Evolutionary conservation across 2,113 vertebrate species (phyloP), one percentile per base, ranked within the genome.

Genomic region (Athene cunicularia): DNA sequence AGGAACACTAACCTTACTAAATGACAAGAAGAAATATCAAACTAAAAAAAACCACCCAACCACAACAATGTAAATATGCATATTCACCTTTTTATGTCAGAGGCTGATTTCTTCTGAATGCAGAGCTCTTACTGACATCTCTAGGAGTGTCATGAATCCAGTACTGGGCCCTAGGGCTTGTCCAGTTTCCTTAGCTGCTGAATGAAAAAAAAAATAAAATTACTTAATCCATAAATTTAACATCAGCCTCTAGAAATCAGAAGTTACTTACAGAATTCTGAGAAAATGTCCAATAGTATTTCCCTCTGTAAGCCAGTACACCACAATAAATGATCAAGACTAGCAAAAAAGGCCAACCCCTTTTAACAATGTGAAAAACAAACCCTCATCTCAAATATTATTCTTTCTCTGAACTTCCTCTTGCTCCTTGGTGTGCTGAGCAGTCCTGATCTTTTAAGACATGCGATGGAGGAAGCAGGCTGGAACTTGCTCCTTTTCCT

Each of bases 381-480:
- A 96, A 93, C 84, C 64, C 62, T 84, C 2, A 8, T 76, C 21
- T 85, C 35, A 52, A 5, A 71, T 83, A n/a, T 14, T 76, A 67
- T 56, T 64, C 53, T 82, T 56, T 35, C 59, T 90, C 50, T 2
- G 1, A 56, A 89, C 89, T 87, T 32, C 47, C 27, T 79, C 55
- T 71, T 76, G 30, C 56, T 92, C 32, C 55, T 53, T 30, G 49
- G 26, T 26, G 47, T 35, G 50, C 58, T 39, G 74, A 86, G 41
- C 53, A 64, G 86, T 59, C 58, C 58, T 43, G 68, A 72, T 86
- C 67, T 75, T 53, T 19, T 7, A 12, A 41, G 77, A 33, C 0
- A 1, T 3, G 8, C 0, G 28, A 26, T 21, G 77, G 50, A 79
- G 45, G 68, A 79, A 67, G 32, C 5, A 0, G 22, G 41, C 62